Evolutionary conservation across 2,113 vertebrate genomes (phyloP), one percentile per base, ranked within the genome.

Genomic region (Piliocolobus tephrosceles): DNA sequence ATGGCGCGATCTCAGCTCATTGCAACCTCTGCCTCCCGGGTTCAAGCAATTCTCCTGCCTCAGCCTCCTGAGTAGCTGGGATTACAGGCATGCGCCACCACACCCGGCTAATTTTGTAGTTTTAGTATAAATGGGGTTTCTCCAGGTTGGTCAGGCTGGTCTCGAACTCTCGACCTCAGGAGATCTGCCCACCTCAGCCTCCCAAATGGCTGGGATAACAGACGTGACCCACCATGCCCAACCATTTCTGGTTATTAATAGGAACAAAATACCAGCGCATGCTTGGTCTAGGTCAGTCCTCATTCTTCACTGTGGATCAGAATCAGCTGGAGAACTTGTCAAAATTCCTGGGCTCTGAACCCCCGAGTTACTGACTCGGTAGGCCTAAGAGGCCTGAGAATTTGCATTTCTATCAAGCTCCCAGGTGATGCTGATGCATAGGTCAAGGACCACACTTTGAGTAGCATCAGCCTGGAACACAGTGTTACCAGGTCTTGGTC

Each of bases 401-500:
- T 17, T 25, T 45, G 25, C 32, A 6, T 95, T 68, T 75, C 22
- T 30, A 2, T 79, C 25, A 22, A 18, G 25, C n/a, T 58, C 73
- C 30, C 30, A 12, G 72, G 32, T 38, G 6, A 70, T 3, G 6
- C n/a, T 40, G 5, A 5, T 16, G 35, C 47, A 7, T 18, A 27
- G 92, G 18, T 79, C 50, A 35, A 50, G 61, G 50, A 30, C 22
- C 10, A 38, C 14, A 18, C 23, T 80, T 10, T 1, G 22, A 23
- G 5, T 0, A 32, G 57, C 30, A 23, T 3, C 30, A 17, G 12
- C 82, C 32, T 12, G 16, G 79, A n/a, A 5, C 40, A 5, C 38
- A 32, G 0, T 16, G 82, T 27, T 1, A 23, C 17, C 55, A 12
- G 3, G 6, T 11, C 22, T 14, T 30, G 17, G 2, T 12, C 75